Evolutionary conservation across 1,140 invertebrate species (phyloP), one percentile per base, ranked within the genome.

Genomic region (Calycopis cecrops): DNA sequence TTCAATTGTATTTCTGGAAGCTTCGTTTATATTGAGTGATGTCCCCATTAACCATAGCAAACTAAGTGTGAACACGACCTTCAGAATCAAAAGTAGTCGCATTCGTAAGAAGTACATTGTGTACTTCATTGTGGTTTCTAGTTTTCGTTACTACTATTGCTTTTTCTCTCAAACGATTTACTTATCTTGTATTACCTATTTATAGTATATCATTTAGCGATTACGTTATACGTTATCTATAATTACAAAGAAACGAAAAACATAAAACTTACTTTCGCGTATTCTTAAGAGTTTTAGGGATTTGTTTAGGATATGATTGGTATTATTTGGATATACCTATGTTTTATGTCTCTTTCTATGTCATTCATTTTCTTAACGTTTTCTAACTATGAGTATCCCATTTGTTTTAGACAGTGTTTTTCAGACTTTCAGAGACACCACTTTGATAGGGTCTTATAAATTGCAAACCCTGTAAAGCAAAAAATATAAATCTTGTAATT

Each of bases 31-130:
- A 18, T 94, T 88, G 47, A 95, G 85, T 67, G 96, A 91, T 52
- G 94, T 94, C 35, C 96, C 90, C 64, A 94, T 93, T 66, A 96
- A 92, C 95, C 95, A 97, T 57, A 95, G 89, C 21, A 94, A 92
- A 11, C 92, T 92, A 18, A 94, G 88, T 54, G 95, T 81, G 17
- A 96, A 90, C 10, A 95, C 90, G 52, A 95, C 89, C 81, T 97
- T 97, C 59, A 97, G 87, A 76, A 96, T 90, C 60, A 95, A 88
- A n/a, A n/a, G n/a, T n/a, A 94, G 93, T 62, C 94, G 91, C 73
- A 94, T 90, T 56, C 95, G 88, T 69, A 93, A 87, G 66, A 93
- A 90, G 71, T 94, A 92, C 77, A 84, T 84, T n/a, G 60, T 84
- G 64, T 72, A 80, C 52, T 73, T 77, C 64, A 81, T 84, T 79